These are phyloP conservation scores for Heliconius melpomene DNA, from an alignment of 1,140 invertebrate species.

Conservation along the genomic window DNA sequence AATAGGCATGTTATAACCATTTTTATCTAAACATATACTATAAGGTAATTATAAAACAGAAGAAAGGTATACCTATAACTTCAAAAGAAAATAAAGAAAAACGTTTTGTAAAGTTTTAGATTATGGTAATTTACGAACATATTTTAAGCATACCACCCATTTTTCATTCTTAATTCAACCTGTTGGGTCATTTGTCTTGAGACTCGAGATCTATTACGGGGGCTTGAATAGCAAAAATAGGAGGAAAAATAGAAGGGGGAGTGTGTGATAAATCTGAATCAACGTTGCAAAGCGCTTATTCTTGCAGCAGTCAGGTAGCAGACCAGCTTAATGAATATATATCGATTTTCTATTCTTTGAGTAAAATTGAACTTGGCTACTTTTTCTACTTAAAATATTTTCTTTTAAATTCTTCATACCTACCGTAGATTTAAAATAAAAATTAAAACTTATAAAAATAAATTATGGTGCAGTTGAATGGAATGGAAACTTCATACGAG, in stretches of 20 bases:
- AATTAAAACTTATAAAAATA: no score
- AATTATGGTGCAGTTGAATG: no score
- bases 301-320: slow-evolving; percentile 38
- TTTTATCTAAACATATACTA: no score
- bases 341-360: neutral
- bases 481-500: no score
- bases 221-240: slow-evolving; percentile 55
- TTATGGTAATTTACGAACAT: neutral
- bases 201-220: slow-evolving; percentile 33
- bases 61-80: no score
- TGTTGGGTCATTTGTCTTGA: slow-evolving; percentile 32
- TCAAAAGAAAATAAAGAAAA: no score
- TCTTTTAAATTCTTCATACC: neutral
- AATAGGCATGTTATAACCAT: no score
- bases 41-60: no score
- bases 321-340: slow-evolving; percentile 61
- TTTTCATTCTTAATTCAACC: slow-evolving; percentile 19
- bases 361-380: neutral
- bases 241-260: slow-evolving; percentile 37
- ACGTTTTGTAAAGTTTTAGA: neutral
- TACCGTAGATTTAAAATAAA: no score
- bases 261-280: slow-evolving; percentile 70
- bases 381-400: neutral
- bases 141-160: neutral
- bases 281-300: slow-evolving; percentile 45